phyloP scores from a whole-genome alignment of 2,888 invertebrate species.

The Halocaridina rubra region DNA sequence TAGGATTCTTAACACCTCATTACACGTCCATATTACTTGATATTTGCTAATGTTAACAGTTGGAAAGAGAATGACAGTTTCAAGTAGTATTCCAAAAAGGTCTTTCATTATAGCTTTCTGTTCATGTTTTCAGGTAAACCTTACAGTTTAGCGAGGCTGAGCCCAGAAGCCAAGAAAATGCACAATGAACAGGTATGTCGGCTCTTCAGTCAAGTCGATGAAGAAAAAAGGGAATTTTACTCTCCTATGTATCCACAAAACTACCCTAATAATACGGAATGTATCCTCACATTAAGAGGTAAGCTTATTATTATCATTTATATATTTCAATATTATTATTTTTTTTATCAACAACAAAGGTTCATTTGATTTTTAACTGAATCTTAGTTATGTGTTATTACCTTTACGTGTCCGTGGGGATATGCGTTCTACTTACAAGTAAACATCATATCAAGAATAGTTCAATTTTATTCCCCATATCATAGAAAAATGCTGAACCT shows the following conservation, averaged over 20 bases:
- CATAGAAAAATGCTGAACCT: no score
- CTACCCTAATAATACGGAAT: constrained; percentile 78
- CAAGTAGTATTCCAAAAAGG: neutral
- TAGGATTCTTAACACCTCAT: neutral
- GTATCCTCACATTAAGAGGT: constrained; percentile 78
- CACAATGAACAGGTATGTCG: constrained; percentile 29
- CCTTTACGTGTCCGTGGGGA: no score
- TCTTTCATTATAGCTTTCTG: neutral
- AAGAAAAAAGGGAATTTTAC: constrained; percentile 75
- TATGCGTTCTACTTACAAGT: no score
- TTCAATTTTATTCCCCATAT: no score
- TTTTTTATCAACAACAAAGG: no score
- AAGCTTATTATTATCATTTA: constrained; percentile 36
- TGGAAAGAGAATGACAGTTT: no score
- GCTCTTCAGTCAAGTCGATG: constrained; percentile 73
- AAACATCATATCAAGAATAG: no score
- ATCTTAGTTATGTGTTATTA: neutral
- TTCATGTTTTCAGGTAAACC: neutral
- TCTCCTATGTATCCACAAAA: constrained; percentile 78
- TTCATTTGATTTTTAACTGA: neutral
- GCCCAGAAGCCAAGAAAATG: neutral
- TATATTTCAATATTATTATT: neutral
- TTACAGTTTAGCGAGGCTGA: neutral
- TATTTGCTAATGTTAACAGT: neutral
- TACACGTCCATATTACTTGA: neutral